Percentiles rank a stretch among this genome's conserved stretches.
These are phyloP conservation scores for Hipparchia sbordonii DNA, from an alignment of 2,888 invertebrate genomes.

Conservation along the genomic window DNA sequence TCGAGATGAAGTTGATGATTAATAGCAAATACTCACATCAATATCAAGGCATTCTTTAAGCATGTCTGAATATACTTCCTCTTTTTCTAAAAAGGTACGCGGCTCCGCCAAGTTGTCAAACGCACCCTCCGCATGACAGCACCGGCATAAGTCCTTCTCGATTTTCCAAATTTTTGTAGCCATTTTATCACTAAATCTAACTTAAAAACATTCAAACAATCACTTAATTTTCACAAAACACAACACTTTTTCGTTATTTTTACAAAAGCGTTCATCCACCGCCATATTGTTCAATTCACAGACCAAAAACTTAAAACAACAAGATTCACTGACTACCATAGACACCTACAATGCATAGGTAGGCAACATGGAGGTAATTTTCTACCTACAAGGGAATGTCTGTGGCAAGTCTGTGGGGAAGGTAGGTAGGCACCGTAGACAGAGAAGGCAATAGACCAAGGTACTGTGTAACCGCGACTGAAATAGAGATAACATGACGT, in stretches of 20 bases:
- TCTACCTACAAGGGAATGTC: too few species aligned
- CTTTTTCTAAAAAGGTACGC: slow-evolving; percentile 43
- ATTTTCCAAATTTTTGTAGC: slow-evolving; percentile 54
- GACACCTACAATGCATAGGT: too few species aligned
- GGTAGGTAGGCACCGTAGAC: too few species aligned
- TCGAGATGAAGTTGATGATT: too few species aligned
- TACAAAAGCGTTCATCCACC: slow-evolving; percentile 11
- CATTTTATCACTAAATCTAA: slow-evolving; percentile 46
- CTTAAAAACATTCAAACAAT: slow-evolving; percentile 10
- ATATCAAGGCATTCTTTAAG: slow-evolving; percentile 58
- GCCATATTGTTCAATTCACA: slow-evolving; percentile 11
- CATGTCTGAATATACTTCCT: slow-evolving; percentile 61
- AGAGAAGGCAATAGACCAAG: too few species aligned
- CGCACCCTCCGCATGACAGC: slow-evolving; percentile 66
- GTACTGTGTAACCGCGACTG: too few species aligned
- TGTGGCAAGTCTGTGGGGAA: too few species aligned
- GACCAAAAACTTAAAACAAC: too few species aligned
- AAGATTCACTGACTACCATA: too few species aligned
- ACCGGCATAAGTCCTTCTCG: slow-evolving; percentile 65
- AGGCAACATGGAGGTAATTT: too few species aligned
- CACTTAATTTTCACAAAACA: slow-evolving; percentile 8
- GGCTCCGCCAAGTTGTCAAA: slow-evolving; percentile 58
- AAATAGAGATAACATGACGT: too few species aligned
- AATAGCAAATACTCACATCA: slow-evolving; percentile 47
- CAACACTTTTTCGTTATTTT: slow-evolving; percentile 13